phyloP scores from a whole-genome alignment of 2,888 invertebrate genomes.

The Acleris literana region DNA sequence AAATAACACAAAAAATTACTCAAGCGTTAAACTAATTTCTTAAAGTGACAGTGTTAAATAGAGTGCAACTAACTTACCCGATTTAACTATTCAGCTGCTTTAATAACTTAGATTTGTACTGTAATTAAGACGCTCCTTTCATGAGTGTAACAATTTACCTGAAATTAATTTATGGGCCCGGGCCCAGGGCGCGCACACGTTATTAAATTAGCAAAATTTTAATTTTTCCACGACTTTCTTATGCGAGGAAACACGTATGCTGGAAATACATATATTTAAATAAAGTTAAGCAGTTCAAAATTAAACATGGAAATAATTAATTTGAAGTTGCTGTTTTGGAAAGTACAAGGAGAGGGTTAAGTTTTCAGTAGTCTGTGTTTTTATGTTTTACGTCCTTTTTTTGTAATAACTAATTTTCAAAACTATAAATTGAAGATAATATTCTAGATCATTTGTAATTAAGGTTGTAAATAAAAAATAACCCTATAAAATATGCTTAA shows the following conservation, averaged over 20 bases:
- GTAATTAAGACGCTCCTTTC: slow-evolving; percentile 33
- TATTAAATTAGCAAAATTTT: slow-evolving; percentile 29
- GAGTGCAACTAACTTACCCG: neutral
- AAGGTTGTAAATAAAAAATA: too few relatives aligned
- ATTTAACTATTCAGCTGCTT: slow-evolving; percentile 19
- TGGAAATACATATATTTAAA: neutral
- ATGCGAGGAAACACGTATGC: slow-evolving; percentile 25
- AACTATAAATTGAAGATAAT: too few relatives aligned
- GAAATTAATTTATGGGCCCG: slow-evolving; percentile 30
- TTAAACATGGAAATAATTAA: too few relatives aligned
- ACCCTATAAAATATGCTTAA: too few relatives aligned
- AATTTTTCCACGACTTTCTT: slow-evolving; percentile 22
- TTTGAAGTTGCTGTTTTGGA: too few relatives aligned
- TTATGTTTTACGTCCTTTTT: too few relatives aligned
- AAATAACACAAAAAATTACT: too few relatives aligned
- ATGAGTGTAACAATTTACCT: slow-evolving; percentile 35
- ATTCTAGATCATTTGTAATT: too few relatives aligned
- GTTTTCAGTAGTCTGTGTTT: too few relatives aligned
- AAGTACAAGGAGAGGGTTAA: too few relatives aligned
- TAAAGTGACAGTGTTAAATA: neutral
- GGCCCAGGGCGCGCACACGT: slow-evolving; percentile 15
- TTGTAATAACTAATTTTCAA: too few relatives aligned
- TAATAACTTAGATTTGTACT: slow-evolving; percentile 16
- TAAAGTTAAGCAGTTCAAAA: too few relatives aligned
- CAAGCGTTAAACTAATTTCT: neutral